Conservation (phyloP, 2,797 vertebrate species). For the Protonibea diacanthus region DNA sequence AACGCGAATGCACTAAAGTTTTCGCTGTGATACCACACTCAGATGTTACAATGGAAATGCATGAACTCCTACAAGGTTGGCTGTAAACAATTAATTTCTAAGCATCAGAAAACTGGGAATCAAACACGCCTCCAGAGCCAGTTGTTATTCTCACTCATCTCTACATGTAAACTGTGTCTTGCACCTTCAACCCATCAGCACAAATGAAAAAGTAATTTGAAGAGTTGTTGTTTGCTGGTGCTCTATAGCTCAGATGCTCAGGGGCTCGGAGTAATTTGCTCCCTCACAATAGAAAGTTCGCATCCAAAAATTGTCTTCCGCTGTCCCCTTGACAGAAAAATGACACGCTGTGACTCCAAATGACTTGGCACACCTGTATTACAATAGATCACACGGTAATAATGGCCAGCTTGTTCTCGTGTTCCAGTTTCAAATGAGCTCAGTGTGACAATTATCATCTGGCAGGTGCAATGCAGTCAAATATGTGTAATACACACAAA, state of each 20-base stretch:
- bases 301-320: not conserved
- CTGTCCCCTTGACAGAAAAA: constrained; percentile 9
- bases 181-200: constrained; percentile 1
- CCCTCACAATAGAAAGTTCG: not conserved
- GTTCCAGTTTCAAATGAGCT: constrained; percentile 2
- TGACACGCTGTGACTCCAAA: not conserved
- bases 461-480: not conserved
- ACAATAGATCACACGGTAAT: not conserved
- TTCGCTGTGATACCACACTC: not conserved
- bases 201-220: not conserved
- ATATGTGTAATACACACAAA: not conserved
- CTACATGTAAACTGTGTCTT: not conserved
- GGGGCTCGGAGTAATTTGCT: not conserved
- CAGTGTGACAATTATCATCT: not conserved
- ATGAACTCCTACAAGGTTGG: not conserved
- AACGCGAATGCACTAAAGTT: not conserved
- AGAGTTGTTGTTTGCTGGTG: not conserved
- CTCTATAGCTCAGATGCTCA: not conserved
- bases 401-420: not conserved
- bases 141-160: not conserved
- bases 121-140: not conserved
- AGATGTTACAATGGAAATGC: not conserved
- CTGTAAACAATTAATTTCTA: not conserved
- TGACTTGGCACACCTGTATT: not conserved
- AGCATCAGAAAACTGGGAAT: constrained; percentile 9